Evolutionary conservation across 1,140 invertebrate species (phyloP), one percentile per base, ranked within the genome.

Genomic region (Heliconius congener): DNA sequence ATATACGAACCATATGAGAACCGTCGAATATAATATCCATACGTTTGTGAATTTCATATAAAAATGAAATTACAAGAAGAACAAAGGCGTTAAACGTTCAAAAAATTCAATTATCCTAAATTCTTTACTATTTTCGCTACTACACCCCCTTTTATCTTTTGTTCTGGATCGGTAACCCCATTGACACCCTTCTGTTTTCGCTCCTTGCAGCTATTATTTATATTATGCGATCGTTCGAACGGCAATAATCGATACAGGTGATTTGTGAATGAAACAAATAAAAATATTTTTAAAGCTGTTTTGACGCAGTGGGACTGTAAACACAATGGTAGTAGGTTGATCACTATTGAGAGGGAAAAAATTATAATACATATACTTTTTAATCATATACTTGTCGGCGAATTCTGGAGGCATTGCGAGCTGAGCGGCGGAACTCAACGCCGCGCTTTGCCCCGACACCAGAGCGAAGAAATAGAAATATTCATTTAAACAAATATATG

Each of bases 51-150:
- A 30, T 70, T 76, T 75, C 66, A 52, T 76, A 80, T 73, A 72
- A 73, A 76, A 66, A 76, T 80, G 76, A 73, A 80, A 80, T 80
- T 76, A 75, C 74, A 76, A 76, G 39, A 76, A 75, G 74, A 74
- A 84, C 76, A 84, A 81, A 83, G 71, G 82, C 81, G 82, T 78
- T 84, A 83, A 83, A 81, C 79, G 82, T 80, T 78, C 79, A 79
- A 86, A 87, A 86, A 86, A 88, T 88, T 78, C 85, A 88, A 88
- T 88, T 86, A 87, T 83, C 77, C 84, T 85, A 88, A 85, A 86
- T 86, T 87, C 80, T 83, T 83, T 82, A 83, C 80, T 83, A 83
- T 83, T 85, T 87, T 85, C 80, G 82, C 82, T 83, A 79, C 76
- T 84, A 79, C 74, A 46, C 79, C 82, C 73, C 82, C 82, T 81